Evolutionary conservation across 2,888 invertebrate genomes (phyloP).

Genomic region (Hoplodrina ambigua): DNA sequence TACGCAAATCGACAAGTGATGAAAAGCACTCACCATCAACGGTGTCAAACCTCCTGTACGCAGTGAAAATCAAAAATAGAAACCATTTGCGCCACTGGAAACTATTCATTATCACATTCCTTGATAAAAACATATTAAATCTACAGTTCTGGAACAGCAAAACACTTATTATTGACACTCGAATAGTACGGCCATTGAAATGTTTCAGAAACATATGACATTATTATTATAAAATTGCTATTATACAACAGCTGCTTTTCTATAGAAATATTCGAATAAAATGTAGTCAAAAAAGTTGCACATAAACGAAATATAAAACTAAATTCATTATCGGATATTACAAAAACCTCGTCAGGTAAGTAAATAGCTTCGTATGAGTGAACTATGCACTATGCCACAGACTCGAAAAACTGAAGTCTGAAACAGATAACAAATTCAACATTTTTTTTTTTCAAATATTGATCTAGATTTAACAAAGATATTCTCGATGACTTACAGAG

Average conservation of each 20-base stretch:
- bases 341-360: slow-evolving; percentile 37
- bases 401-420: background rate
- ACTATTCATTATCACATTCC: slow-evolving; percentile 80
- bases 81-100: slow-evolving; percentile 79
- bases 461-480: background rate
- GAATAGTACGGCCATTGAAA: slow-evolving; percentile 82
- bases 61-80: slow-evolving; percentile 76
- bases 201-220: slow-evolving; percentile 76
- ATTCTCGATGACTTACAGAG: slow-evolving; percentile 2
- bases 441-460: slow-evolving; percentile 10
- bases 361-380: slow-evolving; percentile 58
- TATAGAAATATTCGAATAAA: slow-evolving; percentile 21
- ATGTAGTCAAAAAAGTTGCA: slow-evolving; percentile 10
- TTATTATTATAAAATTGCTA: slow-evolving; percentile 65
- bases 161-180: slow-evolving; percentile 81
- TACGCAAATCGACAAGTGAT: slow-evolving; percentile 46
- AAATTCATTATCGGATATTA: slow-evolving; percentile 32
- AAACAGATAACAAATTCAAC: slow-evolving; percentile 8
- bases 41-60: slow-evolving; percentile 74
- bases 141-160: slow-evolving; percentile 73
- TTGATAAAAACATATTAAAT: slow-evolving; percentile 78
- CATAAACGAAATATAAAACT: slow-evolving; percentile 17
- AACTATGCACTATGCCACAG: slow-evolving; percentile 42
- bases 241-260: slow-evolving; percentile 3
- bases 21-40: slow-evolving; percentile 79